Conservation (phyloP, 2,888 invertebrate species). For the Eristalis intricaria region DNA sequence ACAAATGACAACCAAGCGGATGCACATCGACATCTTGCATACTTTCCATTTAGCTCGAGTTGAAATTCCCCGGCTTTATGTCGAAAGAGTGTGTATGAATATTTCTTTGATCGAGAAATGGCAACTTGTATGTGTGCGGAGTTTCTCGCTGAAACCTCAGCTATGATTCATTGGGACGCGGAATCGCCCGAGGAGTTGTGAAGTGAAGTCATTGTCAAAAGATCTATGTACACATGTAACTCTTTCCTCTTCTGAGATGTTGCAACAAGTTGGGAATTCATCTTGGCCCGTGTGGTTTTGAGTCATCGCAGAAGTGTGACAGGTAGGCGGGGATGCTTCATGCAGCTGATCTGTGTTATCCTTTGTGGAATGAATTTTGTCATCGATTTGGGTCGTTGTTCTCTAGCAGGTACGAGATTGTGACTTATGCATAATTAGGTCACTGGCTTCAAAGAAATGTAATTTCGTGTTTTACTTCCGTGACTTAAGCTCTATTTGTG, state of each 20-base stretch:
- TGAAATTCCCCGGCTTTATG: conserved; percentile 29
- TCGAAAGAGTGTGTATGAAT: conserved; percentile 12
- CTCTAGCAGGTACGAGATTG: not conserved
- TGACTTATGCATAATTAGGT: not conserved
- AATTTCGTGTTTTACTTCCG: not conserved
- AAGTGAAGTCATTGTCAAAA: not conserved
- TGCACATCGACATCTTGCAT: conserved; percentile 13
- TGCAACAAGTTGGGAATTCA: not conserved
- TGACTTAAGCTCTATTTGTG: not conserved
- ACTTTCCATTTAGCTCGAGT: conserved; percentile 30
- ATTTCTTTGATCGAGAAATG: conserved; percentile 34
- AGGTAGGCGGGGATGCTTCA: not conserved
- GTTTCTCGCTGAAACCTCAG: not conserved
- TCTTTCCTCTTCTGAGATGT: not conserved
- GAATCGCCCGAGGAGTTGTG: not conserved
- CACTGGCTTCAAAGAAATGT: not conserved
- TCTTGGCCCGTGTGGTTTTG: not conserved
- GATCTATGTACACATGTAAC: not conserved
- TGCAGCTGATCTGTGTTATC: not conserved
- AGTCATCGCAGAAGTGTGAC: not conserved
- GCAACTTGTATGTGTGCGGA: not conserved
- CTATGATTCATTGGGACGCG: not conserved
- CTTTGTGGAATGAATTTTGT: not conserved
- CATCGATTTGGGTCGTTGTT: not conserved
- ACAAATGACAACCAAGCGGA: conserved; percentile 29